Evolutionary conservation across 2,888 invertebrate genomes (phyloP), one percentile per base, ranked within the genome.

Genomic region (Chloroclysta siterata): DNA sequence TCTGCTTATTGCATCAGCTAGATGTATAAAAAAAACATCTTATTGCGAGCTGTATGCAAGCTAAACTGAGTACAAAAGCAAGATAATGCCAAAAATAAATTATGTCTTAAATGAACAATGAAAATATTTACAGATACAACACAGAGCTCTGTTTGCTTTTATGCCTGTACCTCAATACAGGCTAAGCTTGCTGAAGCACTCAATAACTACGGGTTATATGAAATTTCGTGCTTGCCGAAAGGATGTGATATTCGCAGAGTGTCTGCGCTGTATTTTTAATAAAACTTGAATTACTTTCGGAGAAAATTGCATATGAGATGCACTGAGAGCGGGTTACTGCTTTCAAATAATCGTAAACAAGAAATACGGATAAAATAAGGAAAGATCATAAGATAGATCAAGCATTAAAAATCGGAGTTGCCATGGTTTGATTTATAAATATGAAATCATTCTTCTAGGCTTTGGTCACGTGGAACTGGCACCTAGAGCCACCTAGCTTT

Each of bases 221-320:
- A 58, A 44, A 44, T 33, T 36, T 44, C 42, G 44, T 46, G 59
- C 10, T 59, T 52, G 36, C 59, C 17, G 44, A 52, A 46, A 59
- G 33, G 52, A 59, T 51, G 59, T 48, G 57, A 59, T 52, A 58
- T 58, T 58, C 51, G 7, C 58, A 33, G 50, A 41, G 57, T 51
- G 50, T 51, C 50, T 51, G 51, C 41, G 41, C 51, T 58, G 46
- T 51, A 46, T 46, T 59, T 58, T 59, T 59, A 36, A 46, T 59
- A 52, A 59, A 59, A 59, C 51, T 33, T 33, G 44, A 51, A 52
- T 52, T 58, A 52, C 51, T 58, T 52, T 58, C 33, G 29, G 22
- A 51, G 36, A 22, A 51, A 10, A 52, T 52, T 52, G 33, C 52
- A 39, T 52, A 59, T 36, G 44, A 44, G 46, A 44, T 59, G 44